Conservation (phyloP, 2,113 vertebrate genomes). For the Rhynchomys soricoides region DNA sequence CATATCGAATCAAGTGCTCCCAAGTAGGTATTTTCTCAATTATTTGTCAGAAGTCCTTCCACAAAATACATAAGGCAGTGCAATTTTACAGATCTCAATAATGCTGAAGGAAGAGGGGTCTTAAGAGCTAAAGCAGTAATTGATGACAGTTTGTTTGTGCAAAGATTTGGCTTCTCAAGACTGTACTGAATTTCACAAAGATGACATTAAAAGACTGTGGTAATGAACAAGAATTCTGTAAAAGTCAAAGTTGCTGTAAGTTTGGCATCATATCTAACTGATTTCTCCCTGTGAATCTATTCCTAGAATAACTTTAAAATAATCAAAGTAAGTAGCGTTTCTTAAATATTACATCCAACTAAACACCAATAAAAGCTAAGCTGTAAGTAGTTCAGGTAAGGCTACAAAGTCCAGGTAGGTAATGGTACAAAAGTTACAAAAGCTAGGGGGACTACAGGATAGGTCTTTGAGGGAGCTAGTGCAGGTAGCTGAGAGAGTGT, state of each 20-base stretch:
- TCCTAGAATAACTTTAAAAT: neutral
- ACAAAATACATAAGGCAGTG: neutral
- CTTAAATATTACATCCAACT: neutral
- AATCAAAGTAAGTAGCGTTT: neutral
- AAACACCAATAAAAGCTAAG: neutral
- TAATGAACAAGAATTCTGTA: neutral
- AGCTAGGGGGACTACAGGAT: no score
- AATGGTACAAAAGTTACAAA: no score
- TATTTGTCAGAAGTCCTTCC: neutral
- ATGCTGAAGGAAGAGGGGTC: neutral
- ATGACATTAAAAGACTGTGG: neutral
- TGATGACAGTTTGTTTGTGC: neutral
- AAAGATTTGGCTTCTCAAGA: neutral
- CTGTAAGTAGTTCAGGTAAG: slow-evolving; percentile 9
- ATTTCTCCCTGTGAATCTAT: neutral
- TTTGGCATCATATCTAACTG: neutral
- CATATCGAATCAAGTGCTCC: neutral
- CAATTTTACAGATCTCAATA: neutral
- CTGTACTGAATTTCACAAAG: neutral
- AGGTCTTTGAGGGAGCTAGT: no score
- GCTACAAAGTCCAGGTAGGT: neutral
- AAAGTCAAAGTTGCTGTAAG: neutral
- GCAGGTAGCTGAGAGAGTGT: no score
- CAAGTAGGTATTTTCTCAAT: neutral
- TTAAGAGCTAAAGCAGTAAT: neutral